Conservation (phyloP, 2,888 invertebrate species). For the Beris morrisii region DNA sequence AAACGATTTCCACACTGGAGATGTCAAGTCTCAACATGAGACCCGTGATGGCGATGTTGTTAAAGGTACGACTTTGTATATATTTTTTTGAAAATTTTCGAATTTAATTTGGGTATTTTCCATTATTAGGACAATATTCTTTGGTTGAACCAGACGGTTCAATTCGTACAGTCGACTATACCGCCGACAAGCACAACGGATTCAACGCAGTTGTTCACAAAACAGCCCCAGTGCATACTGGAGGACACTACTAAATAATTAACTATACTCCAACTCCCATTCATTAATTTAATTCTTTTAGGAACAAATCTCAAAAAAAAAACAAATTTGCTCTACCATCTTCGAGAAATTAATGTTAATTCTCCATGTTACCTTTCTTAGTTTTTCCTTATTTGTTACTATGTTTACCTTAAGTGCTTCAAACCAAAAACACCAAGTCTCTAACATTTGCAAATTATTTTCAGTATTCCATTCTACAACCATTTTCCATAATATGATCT, state of each 20-base stretch:
- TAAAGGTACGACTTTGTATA: slow-evolving; percentile 57
- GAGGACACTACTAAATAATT: slow-evolving; percentile 41
- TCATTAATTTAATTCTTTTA: too few relatives aligned
- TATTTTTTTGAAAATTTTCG: not conserved
- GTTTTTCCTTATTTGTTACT: slow-evolving; percentile 20
- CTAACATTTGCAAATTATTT: slow-evolving; percentile 3
- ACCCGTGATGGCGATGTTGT: slow-evolving; percentile 66
- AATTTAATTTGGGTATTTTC: slow-evolving; percentile 6
- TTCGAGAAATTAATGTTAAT: too few relatives aligned
- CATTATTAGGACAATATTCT: slow-evolving; percentile 59
- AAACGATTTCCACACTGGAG: slow-evolving; percentile 61
- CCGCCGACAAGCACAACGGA: slow-evolving; percentile 56
- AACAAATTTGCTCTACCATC: too few relatives aligned
- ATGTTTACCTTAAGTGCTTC: slow-evolving; percentile 25
- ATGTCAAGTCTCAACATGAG: slow-evolving; percentile 68
- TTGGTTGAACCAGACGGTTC: slow-evolving; percentile 75
- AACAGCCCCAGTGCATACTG: slow-evolving; percentile 52
- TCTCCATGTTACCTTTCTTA: slow-evolving; percentile 17
- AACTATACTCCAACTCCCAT: slow-evolving; percentile 16
- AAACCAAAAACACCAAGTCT: slow-evolving; percentile 24
- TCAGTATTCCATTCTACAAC: slow-evolving; percentile 10
- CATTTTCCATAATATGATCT: not conserved
- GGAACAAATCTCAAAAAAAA: too few relatives aligned
- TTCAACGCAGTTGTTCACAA: slow-evolving; percentile 57
- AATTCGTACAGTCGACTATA: slow-evolving; percentile 63